Conservation (phyloP, 2,888 invertebrate species). For the Parelbella ahira region DNA sequence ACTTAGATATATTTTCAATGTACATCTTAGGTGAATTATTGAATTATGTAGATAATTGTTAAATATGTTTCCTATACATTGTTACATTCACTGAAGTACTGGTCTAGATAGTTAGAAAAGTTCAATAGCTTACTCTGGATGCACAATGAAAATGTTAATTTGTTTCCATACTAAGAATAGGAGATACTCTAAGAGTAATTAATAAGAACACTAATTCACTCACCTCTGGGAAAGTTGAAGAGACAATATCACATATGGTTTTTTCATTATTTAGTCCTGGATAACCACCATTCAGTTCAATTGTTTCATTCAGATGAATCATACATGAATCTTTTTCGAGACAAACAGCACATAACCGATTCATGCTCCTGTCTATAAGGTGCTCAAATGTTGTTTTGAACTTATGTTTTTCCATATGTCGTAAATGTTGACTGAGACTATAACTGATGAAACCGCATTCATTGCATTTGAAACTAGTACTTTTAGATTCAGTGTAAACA, state of each 20-base stretch:
- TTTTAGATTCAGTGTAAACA: background rate
- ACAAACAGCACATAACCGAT: slow-evolving; percentile 57
- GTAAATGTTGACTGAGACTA: slow-evolving; percentile 46
- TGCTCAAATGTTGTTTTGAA: slow-evolving; percentile 54
- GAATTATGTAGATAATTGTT: too few relatives aligned
- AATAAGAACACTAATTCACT: too few relatives aligned
- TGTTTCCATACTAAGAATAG: too few relatives aligned
- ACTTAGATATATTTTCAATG: too few relatives aligned
- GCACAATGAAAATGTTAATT: too few relatives aligned
- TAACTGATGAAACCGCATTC: slow-evolving; percentile 44
- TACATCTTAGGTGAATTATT: too few relatives aligned
- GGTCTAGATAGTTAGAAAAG: too few relatives aligned
- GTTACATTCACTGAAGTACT: too few relatives aligned
- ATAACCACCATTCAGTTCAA: slow-evolving; percentile 59
- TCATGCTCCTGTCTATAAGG: slow-evolving; percentile 50
- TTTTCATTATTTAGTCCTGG: slow-evolving; percentile 56
- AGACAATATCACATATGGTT: slow-evolving; percentile 48
- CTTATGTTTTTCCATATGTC: slow-evolving; percentile 67
- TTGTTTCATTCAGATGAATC: slow-evolving; percentile 44
- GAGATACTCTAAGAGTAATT: too few relatives aligned
- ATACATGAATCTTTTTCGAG: slow-evolving; percentile 45
- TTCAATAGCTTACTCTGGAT: too few relatives aligned
- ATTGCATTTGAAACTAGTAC: slow-evolving; percentile 46
- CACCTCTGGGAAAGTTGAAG: slow-evolving; percentile 58
- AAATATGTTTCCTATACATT: too few relatives aligned